Percentiles rank a stretch among this genome's conserved stretches.
These are phyloP conservation scores for Tauraco hartlaubi DNA, from an alignment of 2,797 vertebrate genomes.

Conservation along the genomic window DNA sequence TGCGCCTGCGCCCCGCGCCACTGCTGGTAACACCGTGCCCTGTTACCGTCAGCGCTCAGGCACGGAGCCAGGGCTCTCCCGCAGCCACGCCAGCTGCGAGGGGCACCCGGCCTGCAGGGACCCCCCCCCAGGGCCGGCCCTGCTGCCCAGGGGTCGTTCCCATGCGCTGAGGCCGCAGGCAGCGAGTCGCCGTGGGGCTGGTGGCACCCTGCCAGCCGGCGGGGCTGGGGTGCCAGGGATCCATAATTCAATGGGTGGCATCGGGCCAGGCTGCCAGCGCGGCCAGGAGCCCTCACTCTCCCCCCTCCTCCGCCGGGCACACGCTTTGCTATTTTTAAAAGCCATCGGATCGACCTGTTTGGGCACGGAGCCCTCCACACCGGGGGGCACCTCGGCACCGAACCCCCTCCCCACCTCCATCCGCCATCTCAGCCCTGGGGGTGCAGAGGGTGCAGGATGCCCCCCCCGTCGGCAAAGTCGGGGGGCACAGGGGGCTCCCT, in stretches of 20 bases:
- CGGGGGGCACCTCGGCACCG: not conserved
- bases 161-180: rapidly evolving
- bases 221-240: not conserved
- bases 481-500: rapidly evolving
- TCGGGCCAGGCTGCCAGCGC: not conserved
- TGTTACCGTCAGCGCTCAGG: conserved; percentile 5
- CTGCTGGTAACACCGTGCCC: conserved; percentile 29
- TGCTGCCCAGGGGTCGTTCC: not conserved
- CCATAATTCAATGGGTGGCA: conserved; percentile 2
- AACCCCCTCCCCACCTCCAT: not conserved
- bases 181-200: not conserved
- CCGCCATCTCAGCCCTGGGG: rapidly evolving
- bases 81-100: not conserved
- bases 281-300: not conserved
- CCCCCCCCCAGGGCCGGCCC: not conserved
- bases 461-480: not conserved
- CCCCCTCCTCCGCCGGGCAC: not conserved
- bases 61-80: conserved; percentile 28
- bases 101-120: not conserved
- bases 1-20: not conserved
- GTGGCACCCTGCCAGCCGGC: not conserved
- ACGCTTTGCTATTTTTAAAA: conserved; percentile 5
- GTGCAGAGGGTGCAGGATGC: not conserved
- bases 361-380: not conserved
- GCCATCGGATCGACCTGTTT: not conserved